These are phyloP conservation scores for Drosophila simulans DNA, from an alignment of 1,140 invertebrate genomes.

Conservation along the genomic window DNA sequence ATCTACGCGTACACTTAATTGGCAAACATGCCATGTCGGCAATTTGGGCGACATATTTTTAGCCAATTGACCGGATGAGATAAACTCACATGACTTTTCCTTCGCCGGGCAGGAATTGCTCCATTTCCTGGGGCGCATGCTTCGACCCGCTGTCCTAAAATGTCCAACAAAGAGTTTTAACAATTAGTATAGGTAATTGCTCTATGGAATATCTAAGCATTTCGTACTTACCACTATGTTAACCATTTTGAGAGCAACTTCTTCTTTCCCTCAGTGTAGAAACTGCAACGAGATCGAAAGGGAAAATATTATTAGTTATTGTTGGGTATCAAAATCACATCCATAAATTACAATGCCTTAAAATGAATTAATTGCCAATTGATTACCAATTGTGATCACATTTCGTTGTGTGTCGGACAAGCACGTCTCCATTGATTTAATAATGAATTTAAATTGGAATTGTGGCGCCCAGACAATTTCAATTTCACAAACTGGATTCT, in stretches of 20 bases:
- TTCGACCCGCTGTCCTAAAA: conserved; percentile 70
- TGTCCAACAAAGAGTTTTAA: conserved; percentile 18
- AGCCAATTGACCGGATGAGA: conserved; percentile 19
- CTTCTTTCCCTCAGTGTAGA: conserved; percentile 33
- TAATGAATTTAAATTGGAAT: conserved; percentile 35
- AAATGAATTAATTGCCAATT: conserved; percentile 2
- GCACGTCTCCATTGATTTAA: conserved; percentile 35
- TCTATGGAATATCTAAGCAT: conserved; percentile 16
- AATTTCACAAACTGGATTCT: conserved; percentile 5
- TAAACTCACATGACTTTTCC: conserved; percentile 70
- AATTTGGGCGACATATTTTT: conserved; percentile 48
- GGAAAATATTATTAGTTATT: neutral
- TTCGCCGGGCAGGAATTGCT: conserved; percentile 88
- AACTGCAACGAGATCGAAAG: conserved; percentile 39
- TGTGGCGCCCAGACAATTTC: conserved; percentile 23
- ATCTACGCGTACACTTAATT: conserved; percentile 61
- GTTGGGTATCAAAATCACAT: neutral
- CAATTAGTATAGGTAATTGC: conserved; percentile 36
- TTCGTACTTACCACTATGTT: conserved; percentile 72
- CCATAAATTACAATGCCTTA: neutral
- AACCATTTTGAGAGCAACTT: conserved; percentile 69
- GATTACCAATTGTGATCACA: neutral
- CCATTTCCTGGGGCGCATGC: conserved; percentile 86
- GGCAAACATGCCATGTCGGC: conserved; percentile 36
- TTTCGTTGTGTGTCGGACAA: neutral